Evolutionary conservation across 2,797 vertebrate genomes (phyloP), one percentile per base, ranked within the genome.

Genomic region (Periparus ater): DNA sequence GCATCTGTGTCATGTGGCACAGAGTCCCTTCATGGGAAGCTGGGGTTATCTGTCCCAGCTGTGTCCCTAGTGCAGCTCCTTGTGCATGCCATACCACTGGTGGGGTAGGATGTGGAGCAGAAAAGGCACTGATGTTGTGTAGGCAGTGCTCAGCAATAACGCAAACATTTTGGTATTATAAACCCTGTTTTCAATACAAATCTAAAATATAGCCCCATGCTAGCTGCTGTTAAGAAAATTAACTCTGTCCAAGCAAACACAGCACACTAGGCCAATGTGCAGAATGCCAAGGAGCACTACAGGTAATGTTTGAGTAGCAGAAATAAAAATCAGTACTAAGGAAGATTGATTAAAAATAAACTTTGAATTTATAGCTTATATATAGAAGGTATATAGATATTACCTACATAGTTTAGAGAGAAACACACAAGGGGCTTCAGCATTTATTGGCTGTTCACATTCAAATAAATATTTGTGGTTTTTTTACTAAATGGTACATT

Each of bases 401-500:
- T 55, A 60, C 17, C 60, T 25, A 12, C 15, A 21, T 47, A 86
- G 29, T 70, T 91, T 78, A 82, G 8, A 55, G 27, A 85, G 53
- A 92, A 13, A 77, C 4, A 57, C 32, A 89, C 9, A 77, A 68
- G 38, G 6, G 15, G 1, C 16, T 89, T 89, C 78, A 85, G 26
- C 55, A 81, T 88, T 92, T 94, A 89, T 85, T 93, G 32, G 11
- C 61, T 78, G n/a, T 72, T 93, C 61, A 55, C 42, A 81, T 91
- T 92, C 78, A 92, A 94, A 92, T 76, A 92, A 96, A 92, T 17
- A 68, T 85, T 94, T 89, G 61, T 89, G 53, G 22, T 0, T 6
- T 88, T 96, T 87, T 74, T 81, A 86, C 61, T 85, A 89, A 94
- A 93, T 88, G 61, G 22, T 80, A 79, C 48, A 82, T 73, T 88